Base-by-base conservation (phyloP, 2,113 vertebrate genomes). In the Triplophysa siluroides region DNA sequence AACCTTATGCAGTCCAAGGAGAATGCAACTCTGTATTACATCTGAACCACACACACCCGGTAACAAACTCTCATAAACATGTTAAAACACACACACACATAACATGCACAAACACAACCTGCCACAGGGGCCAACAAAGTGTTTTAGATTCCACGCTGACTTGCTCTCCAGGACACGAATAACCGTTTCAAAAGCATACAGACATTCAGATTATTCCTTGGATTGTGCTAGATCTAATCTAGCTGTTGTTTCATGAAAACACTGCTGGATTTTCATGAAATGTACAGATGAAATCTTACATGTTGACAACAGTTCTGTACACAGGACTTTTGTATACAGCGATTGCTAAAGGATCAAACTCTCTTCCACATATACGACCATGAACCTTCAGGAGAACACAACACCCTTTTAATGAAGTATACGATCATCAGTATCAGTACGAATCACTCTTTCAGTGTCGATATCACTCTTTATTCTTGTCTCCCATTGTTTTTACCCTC, bases 11-110 rank as follows among this genome's bases (percentile, higher is more conserved):
- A 90, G 79, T 88, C 50, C 56, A 12, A 11, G 43, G 10, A 45
- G 43, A 4, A 63, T 16, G 62, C 89, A 88, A 86, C 81, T 84
- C 82, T 90, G 83, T 87, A 18, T 54, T 54, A 54, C 50, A 54
- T 90, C 91, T 88, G 90, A 89, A 88, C 88, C 90, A 91, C 3
- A 63, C 9, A 14, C 9, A 16, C 26, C 33, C 6, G 33, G 33
- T 38, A 38, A 38, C 33, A 67, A 29, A 65, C 38, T 58, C 33
- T 26, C 18, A 16, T 6, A 54, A 6, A 54, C 18, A 18, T 16
- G 14, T 3, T 6, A 18, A 54, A 16, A 54, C 50, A 18, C 18
- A 18, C 50, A 18, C 18, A 18, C 16, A 65, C 56, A 83, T 62
- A 26, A 24, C 29, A 50, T 12, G 33, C 52, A 66, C 61, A 66